These are phyloP conservation scores for Catamblyrhynchus diadema DNA, from an alignment of 2,797 vertebrate species.

Conservation along the genomic window DNA sequence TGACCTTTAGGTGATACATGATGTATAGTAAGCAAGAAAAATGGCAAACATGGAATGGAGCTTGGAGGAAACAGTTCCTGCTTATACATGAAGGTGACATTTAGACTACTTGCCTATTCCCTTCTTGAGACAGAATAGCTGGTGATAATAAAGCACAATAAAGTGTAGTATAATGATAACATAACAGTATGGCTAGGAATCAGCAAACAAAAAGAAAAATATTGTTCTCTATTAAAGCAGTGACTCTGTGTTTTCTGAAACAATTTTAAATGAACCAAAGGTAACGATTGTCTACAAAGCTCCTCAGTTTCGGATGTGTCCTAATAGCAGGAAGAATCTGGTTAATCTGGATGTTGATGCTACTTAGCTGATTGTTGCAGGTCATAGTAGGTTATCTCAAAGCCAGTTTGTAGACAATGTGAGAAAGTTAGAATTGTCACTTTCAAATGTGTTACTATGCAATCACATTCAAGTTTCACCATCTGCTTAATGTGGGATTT, in stretches of 20 bases:
- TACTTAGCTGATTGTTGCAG: background rate
- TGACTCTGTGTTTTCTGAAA: background rate
- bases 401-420: constrained; percentile 34
- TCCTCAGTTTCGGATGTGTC: background rate
- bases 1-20: background rate
- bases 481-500: constrained; percentile 48
- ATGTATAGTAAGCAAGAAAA: background rate
- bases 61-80: background rate
- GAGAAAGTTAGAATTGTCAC: constrained; percentile 36
- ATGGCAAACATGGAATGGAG: background rate
- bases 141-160: background rate
- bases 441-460: constrained; percentile 49
- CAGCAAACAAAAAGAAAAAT: background rate
- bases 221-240: background rate
- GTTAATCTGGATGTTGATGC: background rate
- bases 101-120: background rate
- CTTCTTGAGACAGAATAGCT: background rate
- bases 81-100: background rate
- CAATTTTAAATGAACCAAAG: background rate
- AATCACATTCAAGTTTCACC: constrained; percentile 44
- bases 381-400: background rate
- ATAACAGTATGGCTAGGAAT: background rate
- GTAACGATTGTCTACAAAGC: background rate
- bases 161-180: background rate
- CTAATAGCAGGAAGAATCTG: background rate